Evolutionary conservation across 2,888 invertebrate genomes (phyloP), one percentile per base, ranked within the genome.

Genomic region (Limnephilus auricula): DNA sequence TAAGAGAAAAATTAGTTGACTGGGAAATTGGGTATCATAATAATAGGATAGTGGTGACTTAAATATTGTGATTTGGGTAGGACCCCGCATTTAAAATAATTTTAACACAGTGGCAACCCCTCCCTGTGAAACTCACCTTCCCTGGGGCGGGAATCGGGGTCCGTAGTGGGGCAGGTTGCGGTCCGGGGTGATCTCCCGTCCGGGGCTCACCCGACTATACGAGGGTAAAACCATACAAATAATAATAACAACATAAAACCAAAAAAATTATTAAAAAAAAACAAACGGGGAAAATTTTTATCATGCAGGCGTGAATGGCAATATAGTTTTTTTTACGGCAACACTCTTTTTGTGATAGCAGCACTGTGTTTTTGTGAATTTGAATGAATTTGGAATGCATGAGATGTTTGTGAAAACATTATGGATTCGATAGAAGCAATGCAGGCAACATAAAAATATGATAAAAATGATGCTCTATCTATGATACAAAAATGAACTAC

Each of bases 151-250:
- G 97, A 98, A 98, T 95, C 98, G 96, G 93, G 98, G 98, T 94
- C 98, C 98, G 96, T 98, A 98, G 96, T 98, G 98, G 93, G 98
- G 98, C 96, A 98, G 97, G 95, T 97, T 97, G 94, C 97, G 96
- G 95, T 98, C 98, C 93, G 98, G 98, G 94, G 98, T 98, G 95
- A 96, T 95, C 96, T 98, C 98, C 94, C 98, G 97, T 94, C 97
- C 98, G 93, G 98, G 98, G 95, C 98, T 98, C 96, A 97, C 96
- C 95, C 98, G 98, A 97, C 98, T 98, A 97, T 96, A 82, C 32
- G 34, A 40, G 84, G 84, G 84, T 84, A 45, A 86, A 86, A 86
- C 86, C 86, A 89, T 85, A 84, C 90, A 90, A 90, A 89, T 91
- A 87, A 90, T 89, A 85, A 82, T 40, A 80, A 90, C 32, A 89